Percentiles rank a stretch among this genome's conserved stretches.
phyloP scores from a whole-genome alignment of 2,888 invertebrate genomes.

The Plusia festucae region DNA sequence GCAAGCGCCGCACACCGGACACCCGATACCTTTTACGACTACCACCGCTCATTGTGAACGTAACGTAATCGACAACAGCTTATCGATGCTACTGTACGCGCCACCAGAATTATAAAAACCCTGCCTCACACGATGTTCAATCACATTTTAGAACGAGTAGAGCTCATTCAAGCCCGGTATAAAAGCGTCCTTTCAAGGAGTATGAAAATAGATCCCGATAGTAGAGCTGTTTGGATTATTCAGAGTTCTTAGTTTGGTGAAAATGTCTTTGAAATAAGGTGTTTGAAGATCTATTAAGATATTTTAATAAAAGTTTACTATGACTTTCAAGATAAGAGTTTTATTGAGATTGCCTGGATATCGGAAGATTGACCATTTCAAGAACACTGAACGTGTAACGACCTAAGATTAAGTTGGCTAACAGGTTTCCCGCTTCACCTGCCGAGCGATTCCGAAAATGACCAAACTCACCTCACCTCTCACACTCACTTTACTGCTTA shows the following conservation, averaged over 20 bases:
- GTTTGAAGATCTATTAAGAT: background rate
- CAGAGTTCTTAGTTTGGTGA: background rate
- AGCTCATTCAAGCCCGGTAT: constrained; percentile 29
- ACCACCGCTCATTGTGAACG: constrained; percentile 65
- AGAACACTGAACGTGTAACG: constrained; percentile 3
- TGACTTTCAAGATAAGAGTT: background rate
- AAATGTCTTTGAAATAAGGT: background rate
- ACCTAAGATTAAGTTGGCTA: constrained; percentile 15
- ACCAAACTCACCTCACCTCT: too few species aligned
- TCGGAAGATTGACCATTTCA: background rate
- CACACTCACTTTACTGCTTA: too few species aligned
- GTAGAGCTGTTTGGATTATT: background rate
- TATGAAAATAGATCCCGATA: background rate
- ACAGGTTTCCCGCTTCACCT: constrained; percentile 35
- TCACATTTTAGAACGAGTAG: constrained; percentile 7
- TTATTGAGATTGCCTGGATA: background rate
- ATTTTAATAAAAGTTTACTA: background rate
- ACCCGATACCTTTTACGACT: constrained; percentile 70
- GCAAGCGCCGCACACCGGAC: constrained; percentile 65
- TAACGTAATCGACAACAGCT: constrained; percentile 55
- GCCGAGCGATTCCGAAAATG: too few species aligned
- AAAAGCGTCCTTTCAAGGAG: background rate
- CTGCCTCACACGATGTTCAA: constrained; percentile 27
- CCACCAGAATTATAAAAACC: constrained; percentile 54
- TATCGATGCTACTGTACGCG: constrained; percentile 64